These are phyloP conservation scores for Rhinogobius similis DNA, from an alignment of 2,113 vertebrate genomes.

Conservation along the genomic window DNA sequence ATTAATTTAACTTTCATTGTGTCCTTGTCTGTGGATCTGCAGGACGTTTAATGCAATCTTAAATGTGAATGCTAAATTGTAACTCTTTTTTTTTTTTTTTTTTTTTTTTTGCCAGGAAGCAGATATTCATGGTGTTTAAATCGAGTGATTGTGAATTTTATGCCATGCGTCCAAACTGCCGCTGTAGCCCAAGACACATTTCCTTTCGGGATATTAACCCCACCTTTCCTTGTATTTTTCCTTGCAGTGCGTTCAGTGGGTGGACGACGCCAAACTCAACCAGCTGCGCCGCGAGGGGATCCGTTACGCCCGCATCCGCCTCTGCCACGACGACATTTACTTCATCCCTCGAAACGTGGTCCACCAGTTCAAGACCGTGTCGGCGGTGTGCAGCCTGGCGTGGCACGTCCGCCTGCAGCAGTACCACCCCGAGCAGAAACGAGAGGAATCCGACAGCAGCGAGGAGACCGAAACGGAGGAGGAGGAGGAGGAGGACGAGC, in stretches of 20 bases:
- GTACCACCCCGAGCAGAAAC: slow-evolving; percentile 75
- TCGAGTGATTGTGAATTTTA: no score
- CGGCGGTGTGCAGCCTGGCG: slow-evolving; percentile 94
- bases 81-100: no score
- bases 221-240: not conserved
- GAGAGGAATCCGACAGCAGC: not conserved
- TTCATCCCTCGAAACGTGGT: slow-evolving; percentile 98
- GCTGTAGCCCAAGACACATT: no score
- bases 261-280: slow-evolving; percentile 98
- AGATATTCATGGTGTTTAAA: no score
- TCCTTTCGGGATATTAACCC: no score
- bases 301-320: slow-evolving; percentile 93
- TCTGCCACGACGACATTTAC: slow-evolving; percentile 96
- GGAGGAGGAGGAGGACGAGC: slow-evolving; percentile 5
- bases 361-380: slow-evolving; percentile 98
- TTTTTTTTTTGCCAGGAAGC: no score
- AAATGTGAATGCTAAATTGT: no score
- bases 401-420: slow-evolving; percentile 92
- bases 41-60: no score
- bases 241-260: slow-evolving; percentile 94
- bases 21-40: no score
- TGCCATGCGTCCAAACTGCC: no score
- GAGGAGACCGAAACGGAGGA: slow-evolving; percentile 9
- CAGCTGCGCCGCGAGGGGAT: slow-evolving; percentile 95
- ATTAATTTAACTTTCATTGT: no score